These are phyloP conservation scores for Stichodactyla helianthus DNA, from an alignment of 64 coral and sea anemone species.

Conservation along the genomic window DNA sequence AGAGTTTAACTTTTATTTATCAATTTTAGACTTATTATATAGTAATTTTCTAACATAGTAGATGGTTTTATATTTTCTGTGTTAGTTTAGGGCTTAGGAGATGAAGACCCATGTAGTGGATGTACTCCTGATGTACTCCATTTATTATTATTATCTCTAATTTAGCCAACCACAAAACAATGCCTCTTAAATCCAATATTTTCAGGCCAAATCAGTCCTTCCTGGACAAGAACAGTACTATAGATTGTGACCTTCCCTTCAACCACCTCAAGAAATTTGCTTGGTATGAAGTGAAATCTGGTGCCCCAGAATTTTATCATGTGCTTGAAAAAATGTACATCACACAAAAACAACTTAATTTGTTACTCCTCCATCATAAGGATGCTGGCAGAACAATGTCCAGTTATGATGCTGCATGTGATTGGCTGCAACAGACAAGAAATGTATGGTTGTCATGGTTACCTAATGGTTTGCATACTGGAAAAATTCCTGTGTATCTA, in stretches of 20 bases:
- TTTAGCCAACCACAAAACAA: too few species aligned
- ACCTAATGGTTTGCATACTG: constrained; percentile 16
- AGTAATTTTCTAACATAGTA: too few species aligned
- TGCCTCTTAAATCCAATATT: neutral
- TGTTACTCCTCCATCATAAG: constrained; percentile 35
- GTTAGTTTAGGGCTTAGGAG: too few species aligned
- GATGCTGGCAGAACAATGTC: constrained; percentile 41
- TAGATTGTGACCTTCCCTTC: constrained; percentile 57
- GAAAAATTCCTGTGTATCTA: constrained; percentile 68
- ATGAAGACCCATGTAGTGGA: too few species aligned
- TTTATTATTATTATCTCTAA: too few species aligned
- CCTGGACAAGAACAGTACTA: neutral
- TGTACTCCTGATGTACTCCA: too few species aligned
- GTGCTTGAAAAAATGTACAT: constrained; percentile 65
- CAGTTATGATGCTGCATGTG: constrained; percentile 67
- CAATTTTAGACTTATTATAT: too few species aligned
- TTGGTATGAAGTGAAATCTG: constrained; percentile 55
- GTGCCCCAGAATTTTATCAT: constrained; percentile 64
- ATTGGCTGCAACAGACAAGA: constrained; percentile 52
- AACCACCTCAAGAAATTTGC: constrained; percentile 65
- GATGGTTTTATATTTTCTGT: too few species aligned
- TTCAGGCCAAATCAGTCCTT: neutral
- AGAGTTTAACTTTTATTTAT: too few species aligned
- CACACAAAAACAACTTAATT: constrained; percentile 45
- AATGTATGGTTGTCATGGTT: constrained; percentile 72